These are phyloP conservation scores for Notolepis coatsorum DNA, from an alignment of 2,797 vertebrate species.

Conservation along the genomic window DNA sequence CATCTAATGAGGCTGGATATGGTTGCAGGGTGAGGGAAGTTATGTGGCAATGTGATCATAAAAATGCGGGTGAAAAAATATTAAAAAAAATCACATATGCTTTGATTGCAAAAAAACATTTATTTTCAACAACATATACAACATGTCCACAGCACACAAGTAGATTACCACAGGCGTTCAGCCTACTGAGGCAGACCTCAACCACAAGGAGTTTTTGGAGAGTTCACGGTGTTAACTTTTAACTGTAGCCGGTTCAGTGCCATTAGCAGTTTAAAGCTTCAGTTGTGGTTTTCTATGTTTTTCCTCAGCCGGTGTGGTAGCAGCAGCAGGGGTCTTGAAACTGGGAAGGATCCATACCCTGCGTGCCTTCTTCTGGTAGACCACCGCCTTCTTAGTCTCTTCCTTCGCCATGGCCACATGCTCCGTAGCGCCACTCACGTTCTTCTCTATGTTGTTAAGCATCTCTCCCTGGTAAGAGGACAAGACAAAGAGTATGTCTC, in stretches of 20 bases:
- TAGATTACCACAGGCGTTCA: neutral
- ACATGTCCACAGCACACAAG: neutral
- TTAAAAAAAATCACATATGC: neutral
- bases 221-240: neutral
- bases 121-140: neutral
- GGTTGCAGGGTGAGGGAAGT: neutral
- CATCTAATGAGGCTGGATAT: too few species aligned
- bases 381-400: constrained; percentile 84
- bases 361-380: constrained; percentile 86
- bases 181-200: neutral
- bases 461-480: constrained; percentile 85
- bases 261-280: neutral
- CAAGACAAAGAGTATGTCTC: too few species aligned
- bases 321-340: constrained; percentile 47
- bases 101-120: neutral
- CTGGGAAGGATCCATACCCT: constrained; percentile 79
- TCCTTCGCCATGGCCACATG: constrained; percentile 84
- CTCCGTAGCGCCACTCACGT: constrained; percentile 83
- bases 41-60: neutral
- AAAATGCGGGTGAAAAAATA: neutral
- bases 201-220: neutral
- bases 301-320: constrained; percentile 12
- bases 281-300: too few species aligned
- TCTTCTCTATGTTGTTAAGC: constrained; percentile 93
- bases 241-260: neutral